Conservation (phyloP, 1,140 invertebrate genomes). For the Brachionus rotundiformis region DNA sequence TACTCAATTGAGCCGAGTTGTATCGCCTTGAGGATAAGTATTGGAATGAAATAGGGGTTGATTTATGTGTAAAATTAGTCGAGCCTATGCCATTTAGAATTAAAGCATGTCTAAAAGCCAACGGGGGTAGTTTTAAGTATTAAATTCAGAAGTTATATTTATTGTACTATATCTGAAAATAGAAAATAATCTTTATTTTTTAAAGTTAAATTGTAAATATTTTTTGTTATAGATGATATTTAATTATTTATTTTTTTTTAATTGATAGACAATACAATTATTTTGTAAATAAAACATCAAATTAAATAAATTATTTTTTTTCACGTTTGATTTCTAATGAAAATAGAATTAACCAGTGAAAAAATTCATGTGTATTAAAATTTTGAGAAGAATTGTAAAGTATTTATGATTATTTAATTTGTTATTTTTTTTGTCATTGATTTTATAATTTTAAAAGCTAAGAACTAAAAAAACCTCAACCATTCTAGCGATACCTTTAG, state of each 20-base stretch:
- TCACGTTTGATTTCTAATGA: neutral
- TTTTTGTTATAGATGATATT: neutral
- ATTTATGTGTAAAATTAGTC: neutral
- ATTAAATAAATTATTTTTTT: neutral
- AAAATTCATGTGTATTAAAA: neutral
- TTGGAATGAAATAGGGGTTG: neutral
- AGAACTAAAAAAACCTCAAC: too few species aligned
- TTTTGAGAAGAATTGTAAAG: neutral
- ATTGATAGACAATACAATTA: neutral
- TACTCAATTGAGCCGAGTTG: neutral
- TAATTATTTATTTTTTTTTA: neutral
- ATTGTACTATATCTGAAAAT: neutral
- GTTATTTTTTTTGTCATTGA: too few species aligned
- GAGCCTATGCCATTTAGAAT: neutral
- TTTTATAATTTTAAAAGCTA: too few species aligned
- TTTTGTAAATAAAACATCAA: neutral
- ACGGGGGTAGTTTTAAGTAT: neutral
- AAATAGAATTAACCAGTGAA: neutral
- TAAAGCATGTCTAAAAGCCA: slow-evolving; percentile 8
- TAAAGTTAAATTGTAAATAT: slow-evolving; percentile 16
- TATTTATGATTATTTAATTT: too few species aligned
- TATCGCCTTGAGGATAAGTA: neutral
- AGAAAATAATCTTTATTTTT: too few species aligned
- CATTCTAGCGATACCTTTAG: too few species aligned
- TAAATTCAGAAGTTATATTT: neutral